Evolutionary conservation across 1,140 invertebrate species (phyloP), one percentile per base, ranked within the genome.

Genomic region (Neodiprion virginianus): DNA sequence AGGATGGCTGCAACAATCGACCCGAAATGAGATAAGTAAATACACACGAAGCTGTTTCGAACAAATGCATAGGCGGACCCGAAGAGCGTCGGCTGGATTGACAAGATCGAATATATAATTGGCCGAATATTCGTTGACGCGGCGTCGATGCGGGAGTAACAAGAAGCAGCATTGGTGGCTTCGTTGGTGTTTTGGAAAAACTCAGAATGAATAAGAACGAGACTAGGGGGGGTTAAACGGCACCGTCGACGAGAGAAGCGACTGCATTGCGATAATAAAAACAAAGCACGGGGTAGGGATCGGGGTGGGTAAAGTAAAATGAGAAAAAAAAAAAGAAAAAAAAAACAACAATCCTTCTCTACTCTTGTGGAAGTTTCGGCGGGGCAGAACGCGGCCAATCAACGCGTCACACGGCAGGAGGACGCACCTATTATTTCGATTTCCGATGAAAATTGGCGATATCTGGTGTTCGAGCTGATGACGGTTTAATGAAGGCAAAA

Each of bases 1-100:
- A 98, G 90, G 79, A 97, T 96, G 72, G 92, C 96, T 97, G 85
- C 47, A 91, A 53, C 10, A 53, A 53, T 53, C 50, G 50, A 53
- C 50, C 50, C 50, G 50, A 53, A 53, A 53, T 53, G 14, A 10
- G 8, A 53, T 9, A 53, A 53, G 14, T 10, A 53, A 53, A 53
- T 10, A 53, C 17, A 21, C 17, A 21, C 17, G 17, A 21, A 21
- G 17, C 17, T 21, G 17, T 21, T 21, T 21, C 17, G 17, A 21
- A 21, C 17, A 21, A 21, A 21, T 21, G 17, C 17, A 21, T 21
- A 21, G 17, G 17, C 17, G 17, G 17, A 21, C 17, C 17, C 17
- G 17, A 21, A 21, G 0, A 21, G 17, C 17, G 17, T 21, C 17
- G 17, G 17, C 17, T 21, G 17, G 17, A 21, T 21, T 21, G 17